These are phyloP conservation scores for Eupithecia insigniata DNA, from an alignment of 2,888 invertebrate species.

Conservation along the genomic window DNA sequence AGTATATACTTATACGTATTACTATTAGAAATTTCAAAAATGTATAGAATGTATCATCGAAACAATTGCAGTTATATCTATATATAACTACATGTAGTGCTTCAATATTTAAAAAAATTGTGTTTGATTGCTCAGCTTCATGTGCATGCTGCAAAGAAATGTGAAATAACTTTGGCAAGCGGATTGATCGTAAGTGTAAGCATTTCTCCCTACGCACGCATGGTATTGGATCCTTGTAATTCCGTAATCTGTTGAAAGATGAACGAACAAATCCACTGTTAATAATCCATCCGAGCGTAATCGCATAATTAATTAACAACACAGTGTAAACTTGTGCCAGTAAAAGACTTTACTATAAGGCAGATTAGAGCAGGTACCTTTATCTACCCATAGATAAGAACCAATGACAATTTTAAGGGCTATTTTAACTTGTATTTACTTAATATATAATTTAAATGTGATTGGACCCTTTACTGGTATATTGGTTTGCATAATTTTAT, in stretches of 20 bases:
- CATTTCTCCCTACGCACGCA: not conserved
- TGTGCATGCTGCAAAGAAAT: too few relatives aligned
- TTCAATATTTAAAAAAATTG: too few relatives aligned
- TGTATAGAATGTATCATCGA: too few relatives aligned
- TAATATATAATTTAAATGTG: too few relatives aligned
- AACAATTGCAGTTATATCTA: too few relatives aligned
- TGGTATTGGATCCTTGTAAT: slow-evolving; percentile 2
- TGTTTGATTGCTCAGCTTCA: too few relatives aligned
- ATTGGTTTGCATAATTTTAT: not conserved
- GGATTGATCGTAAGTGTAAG: not conserved
- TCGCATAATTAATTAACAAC: slow-evolving; percentile 77
- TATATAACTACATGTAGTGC: too few relatives aligned
- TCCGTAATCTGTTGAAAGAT: slow-evolving; percentile 59
- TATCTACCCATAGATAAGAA: not conserved
- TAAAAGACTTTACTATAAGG: slow-evolving; percentile 35
- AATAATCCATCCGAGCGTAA: slow-evolving; percentile 79
- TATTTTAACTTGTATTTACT: too few relatives aligned
- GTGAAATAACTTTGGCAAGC: not conserved
- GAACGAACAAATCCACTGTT: slow-evolving; percentile 74
- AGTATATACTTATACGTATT: too few relatives aligned
- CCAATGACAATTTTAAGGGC: not conserved
- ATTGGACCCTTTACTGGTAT: too few relatives aligned
- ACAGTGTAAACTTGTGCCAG: slow-evolving; percentile 69
- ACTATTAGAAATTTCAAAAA: too few relatives aligned
- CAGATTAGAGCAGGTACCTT: not conserved